These are phyloP conservation scores for Heterohyrax brucei DNA, from an alignment of 2,797 vertebrate species.

Conservation along the genomic window DNA sequence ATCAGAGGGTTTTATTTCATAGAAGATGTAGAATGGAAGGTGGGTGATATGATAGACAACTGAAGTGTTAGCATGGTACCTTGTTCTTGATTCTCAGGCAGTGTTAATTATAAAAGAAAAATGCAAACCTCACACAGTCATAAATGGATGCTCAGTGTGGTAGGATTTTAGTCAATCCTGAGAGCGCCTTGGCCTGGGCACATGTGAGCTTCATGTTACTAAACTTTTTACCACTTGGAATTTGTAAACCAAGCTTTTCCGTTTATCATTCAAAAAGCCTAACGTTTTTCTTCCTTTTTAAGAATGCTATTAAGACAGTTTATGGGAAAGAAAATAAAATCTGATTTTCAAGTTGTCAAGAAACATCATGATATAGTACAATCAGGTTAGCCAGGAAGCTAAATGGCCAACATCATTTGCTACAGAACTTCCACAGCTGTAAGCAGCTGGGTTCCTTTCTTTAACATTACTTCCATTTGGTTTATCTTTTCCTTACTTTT, in stretches of 20 bases:
- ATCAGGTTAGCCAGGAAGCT: slow-evolving; percentile 71
- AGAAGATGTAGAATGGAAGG: slow-evolving; percentile 48
- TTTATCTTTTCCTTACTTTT: slow-evolving; percentile 59
- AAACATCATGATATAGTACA: slow-evolving; percentile 52
- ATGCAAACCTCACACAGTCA: not conserved
- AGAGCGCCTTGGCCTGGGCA: slow-evolving; percentile 56
- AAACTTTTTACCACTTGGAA: slow-evolving; percentile 72
- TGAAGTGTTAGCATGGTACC: slow-evolving; percentile 13
- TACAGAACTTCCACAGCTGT: slow-evolving; percentile 71
- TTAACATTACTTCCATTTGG: slow-evolving; percentile 59
- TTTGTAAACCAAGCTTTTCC: slow-evolving; percentile 77
- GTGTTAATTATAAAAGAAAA: slow-evolving; percentile 23
- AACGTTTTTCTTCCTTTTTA: slow-evolving; percentile 87
- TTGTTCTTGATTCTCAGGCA: not conserved
- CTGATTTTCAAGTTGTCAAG: slow-evolving; percentile 80
- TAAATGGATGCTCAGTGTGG: not conserved
- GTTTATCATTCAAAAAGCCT: slow-evolving; percentile 62
- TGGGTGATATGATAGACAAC: slow-evolving; percentile 65
- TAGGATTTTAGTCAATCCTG: not conserved
- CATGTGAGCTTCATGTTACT: not conserved
- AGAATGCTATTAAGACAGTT: slow-evolving; percentile 79
- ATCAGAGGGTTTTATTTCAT: not conserved
- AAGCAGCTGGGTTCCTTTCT: slow-evolving; percentile 74
- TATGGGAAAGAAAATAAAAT: slow-evolving; percentile 79
- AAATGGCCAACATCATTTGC: slow-evolving; percentile 69